Evolutionary conservation across 2,113 vertebrate genomes (phyloP), one percentile per base, ranked within the genome.

Genomic region (Dipodomys spectabilis): DNA sequence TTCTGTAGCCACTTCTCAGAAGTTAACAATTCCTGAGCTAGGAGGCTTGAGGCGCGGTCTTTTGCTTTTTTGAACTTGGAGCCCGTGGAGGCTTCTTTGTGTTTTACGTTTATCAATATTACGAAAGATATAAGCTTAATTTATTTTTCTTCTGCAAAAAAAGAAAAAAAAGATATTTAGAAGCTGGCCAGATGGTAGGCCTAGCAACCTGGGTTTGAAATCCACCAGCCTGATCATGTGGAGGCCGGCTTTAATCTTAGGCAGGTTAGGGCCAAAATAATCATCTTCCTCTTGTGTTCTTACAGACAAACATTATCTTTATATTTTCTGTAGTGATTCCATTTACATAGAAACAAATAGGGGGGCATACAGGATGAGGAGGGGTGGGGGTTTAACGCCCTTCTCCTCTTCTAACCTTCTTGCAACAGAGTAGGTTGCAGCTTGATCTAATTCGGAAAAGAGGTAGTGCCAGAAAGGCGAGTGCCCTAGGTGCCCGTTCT

Each of bases 51-150:
- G 84, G n/a, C 80, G 62, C 1, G 6, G 39, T 9, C 28, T n/a
- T 75, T 75, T 27, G 25, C 13, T 49, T 82, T 44, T 91, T 53
- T 64, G 19, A 89, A 90, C 45, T 92, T 39, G 4, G 30, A 90
- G 60, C 18, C 73, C n/a, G 32, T 80, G 5, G 27, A 60, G 45
- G 35, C 65, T 92, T 80, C 68, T 94, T 92, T 87, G 67, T 86
- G 60, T 82, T 92, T 94, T 88, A 84, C 5, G 44, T 84, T 92
- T 91, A 84, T 82, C 82, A 79, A 95, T 53, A 32, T 73, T 35
- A 74, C 67, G 44, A 92, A 85, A 81, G 57, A 75, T 45, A 53
- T 49, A 49, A 49, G 6, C 39, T 39, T 39, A 2, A 7, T 53
- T 57, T 49, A 9, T 75, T 94, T 5, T 62, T 12, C 62, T 86